These are phyloP conservation scores for Cherax quadricarinatus DNA, from an alignment of 1,140 invertebrate genomes.

Conservation along the genomic window DNA sequence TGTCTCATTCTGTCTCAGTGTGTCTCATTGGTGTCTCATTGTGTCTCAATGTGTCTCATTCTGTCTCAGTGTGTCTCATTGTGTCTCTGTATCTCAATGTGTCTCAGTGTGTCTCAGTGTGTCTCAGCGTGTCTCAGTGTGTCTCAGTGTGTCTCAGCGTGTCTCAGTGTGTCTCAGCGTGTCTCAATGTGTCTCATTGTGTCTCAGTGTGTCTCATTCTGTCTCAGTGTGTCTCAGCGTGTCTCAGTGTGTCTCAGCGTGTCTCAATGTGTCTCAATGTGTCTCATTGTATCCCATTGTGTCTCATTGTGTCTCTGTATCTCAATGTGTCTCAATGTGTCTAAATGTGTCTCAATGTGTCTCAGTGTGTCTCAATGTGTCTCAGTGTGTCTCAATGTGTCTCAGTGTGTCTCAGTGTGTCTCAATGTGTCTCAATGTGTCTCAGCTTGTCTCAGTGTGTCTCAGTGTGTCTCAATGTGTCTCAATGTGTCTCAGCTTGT, in stretches of 20 bases:
- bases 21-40: neutral
- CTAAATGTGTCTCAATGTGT: no score
- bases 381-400: neutral
- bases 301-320: neutral
- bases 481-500: no score
- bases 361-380: neutral
- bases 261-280: neutral
- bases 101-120: neutral
- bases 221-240: neutral
- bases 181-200: no score
- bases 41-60: no score
- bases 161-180: neutral
- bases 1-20: conserved; percentile 1
- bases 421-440: neutral
- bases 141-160: no score
- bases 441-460: neutral
- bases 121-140: conserved; percentile 1
- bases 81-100: no score
- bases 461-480: neutral
- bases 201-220: neutral
- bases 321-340: neutral
- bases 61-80: neutral
- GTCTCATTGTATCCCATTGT: no score
- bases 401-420: neutral
- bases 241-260: neutral